phyloP scores from a whole-genome alignment of 2,113 vertebrate genomes.

The Entomyzon cyanotis region DNA sequence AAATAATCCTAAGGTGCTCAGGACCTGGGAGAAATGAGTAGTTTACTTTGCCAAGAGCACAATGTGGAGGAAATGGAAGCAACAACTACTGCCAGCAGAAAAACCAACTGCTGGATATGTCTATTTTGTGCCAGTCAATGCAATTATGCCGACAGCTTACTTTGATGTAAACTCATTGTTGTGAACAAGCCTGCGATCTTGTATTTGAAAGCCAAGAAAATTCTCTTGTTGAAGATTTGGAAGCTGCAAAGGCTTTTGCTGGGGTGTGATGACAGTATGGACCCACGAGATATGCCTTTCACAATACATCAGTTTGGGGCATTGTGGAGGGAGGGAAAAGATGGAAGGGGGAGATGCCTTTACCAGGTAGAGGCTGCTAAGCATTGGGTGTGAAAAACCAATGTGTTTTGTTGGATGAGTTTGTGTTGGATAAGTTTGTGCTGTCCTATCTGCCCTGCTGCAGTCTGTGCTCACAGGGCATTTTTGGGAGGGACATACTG shows the following conservation, averaged over 20 bases:
- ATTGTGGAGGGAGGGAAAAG: background rate
- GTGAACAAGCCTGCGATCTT: background rate
- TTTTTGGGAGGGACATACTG: fast-evolving
- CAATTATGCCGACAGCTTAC: background rate
- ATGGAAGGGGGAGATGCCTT: background rate
- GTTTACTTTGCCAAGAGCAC: background rate
- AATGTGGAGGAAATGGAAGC: background rate
- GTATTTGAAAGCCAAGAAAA: background rate
- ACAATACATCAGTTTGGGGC: background rate
- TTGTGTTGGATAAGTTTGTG: no score
- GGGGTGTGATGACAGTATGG: background rate
- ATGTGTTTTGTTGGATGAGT: background rate
- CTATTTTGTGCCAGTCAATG: background rate
- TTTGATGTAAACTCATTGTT: background rate
- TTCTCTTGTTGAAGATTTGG: background rate
- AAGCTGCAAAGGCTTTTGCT: background rate
- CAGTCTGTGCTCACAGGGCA: fast-evolving
- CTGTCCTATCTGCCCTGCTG: background rate
- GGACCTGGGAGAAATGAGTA: background rate
- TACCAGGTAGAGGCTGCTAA: background rate
- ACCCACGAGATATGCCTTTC: background rate
- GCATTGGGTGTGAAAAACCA: background rate
- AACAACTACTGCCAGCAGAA: background rate
- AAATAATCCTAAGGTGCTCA: background rate
- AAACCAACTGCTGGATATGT: background rate